A percentile compares a stretch with the other conserved stretches of the same genome.
phyloP scores from a whole-genome alignment of 2,888 invertebrate genomes.

The Antitype chi region DNA sequence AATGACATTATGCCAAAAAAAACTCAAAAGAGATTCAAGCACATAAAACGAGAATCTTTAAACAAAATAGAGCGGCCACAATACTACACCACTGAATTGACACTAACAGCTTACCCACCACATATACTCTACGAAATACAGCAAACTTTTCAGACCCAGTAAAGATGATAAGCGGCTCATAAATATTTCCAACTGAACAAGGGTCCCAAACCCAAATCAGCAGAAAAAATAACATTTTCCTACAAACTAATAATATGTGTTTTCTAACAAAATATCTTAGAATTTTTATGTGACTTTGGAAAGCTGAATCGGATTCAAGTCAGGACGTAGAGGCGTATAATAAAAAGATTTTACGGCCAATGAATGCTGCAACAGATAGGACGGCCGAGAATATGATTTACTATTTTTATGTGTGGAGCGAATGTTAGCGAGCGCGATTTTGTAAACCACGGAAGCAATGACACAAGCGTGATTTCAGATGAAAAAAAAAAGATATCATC shows the following conservation, averaged over 20 bases:
- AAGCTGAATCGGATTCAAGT: slow-evolving; percentile 60
- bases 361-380: slow-evolving; percentile 76
- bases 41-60: no score
- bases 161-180: slow-evolving; percentile 52
- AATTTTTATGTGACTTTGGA: slow-evolving; percentile 57
- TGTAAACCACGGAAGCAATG: no score
- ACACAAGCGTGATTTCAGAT: neutral
- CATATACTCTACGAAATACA: slow-evolving; percentile 12
- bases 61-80: neutral
- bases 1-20: no score
- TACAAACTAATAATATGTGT: slow-evolving; percentile 45
- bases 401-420: slow-evolving; percentile 39
- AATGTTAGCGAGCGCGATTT: slow-evolving; percentile 32
- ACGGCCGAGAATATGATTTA: slow-evolving; percentile 70
- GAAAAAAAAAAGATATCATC: neutral
- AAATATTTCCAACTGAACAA: slow-evolving; percentile 44
- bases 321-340: slow-evolving; percentile 58
- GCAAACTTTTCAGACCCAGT: slow-evolving; percentile 19
- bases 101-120: slow-evolving; percentile 8
- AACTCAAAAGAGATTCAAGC: neutral
- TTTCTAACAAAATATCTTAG: slow-evolving; percentile 58
- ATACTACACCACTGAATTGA: slow-evolving; percentile 13
- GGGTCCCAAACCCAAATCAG: slow-evolving; percentile 47
- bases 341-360: slow-evolving; percentile 75
- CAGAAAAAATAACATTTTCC: slow-evolving; percentile 42